Evolutionary conservation across 2,888 invertebrate species (phyloP).

Genomic region (Pyrrhosoma nymphula): DNA sequence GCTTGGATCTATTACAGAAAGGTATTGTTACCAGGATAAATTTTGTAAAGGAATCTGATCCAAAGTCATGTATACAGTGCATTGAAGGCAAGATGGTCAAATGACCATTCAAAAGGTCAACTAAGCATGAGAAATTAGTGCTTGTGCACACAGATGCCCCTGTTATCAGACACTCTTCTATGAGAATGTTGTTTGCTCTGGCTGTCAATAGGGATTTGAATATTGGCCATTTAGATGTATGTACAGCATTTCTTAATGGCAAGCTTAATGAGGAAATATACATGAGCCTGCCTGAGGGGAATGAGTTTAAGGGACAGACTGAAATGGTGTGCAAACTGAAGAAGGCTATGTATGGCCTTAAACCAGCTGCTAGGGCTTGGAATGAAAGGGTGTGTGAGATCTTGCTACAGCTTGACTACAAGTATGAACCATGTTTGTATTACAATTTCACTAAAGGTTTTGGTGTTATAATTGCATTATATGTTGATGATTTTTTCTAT

Average conservation of each 20-base stretch:
- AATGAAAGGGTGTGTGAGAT: no score
- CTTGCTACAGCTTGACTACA: no score
- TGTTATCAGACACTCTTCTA: not conserved
- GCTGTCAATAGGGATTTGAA: not conserved
- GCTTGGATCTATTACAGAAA: constrained; percentile 6
- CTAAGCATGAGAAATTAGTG: constrained; percentile 18
- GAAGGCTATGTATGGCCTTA: no score
- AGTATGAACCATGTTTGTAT: no score
- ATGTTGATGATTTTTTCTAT: no score
- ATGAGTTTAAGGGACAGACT: not conserved
- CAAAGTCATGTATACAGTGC: not conserved
- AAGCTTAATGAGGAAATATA: not conserved
- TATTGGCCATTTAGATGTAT: not conserved
- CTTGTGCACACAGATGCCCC: not conserved
- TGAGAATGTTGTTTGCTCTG: not conserved
- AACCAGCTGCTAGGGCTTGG: no score
- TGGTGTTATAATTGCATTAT: no score
- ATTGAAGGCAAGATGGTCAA: constrained; percentile 36
- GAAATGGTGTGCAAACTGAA: not conserved
- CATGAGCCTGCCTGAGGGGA: not conserved
- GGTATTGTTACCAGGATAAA: not conserved
- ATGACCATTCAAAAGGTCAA: constrained; percentile 5
- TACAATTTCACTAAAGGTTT: no score
- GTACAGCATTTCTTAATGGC: not conserved
- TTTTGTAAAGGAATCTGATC: constrained; percentile 25